Percentiles rank a stretch among this genome's conserved stretches.
phyloP scores from a whole-genome alignment of 2,113 vertebrate species.

The Anarhynchus alexandrinus region DNA sequence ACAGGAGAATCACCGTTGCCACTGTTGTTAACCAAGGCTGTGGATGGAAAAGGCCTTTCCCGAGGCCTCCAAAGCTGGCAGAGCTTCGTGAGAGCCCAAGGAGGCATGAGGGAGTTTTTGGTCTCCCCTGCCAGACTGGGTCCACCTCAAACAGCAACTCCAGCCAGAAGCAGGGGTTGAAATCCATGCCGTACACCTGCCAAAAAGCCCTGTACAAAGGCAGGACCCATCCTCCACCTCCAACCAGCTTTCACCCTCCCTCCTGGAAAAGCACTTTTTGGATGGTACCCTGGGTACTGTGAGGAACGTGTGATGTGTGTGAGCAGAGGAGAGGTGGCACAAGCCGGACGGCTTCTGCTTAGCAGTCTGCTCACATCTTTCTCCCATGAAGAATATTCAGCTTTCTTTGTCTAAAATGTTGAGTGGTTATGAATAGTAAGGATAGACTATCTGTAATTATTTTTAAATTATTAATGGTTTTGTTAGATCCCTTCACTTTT shows the following conservation, averaged over 20 bases:
- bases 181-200: fast-evolving
- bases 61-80: background rate
- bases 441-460: constrained; percentile 81
- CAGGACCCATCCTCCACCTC: background rate
- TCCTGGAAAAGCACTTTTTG: background rate
- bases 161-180: background rate
- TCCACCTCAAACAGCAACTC: background rate
- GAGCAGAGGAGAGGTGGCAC: background rate
- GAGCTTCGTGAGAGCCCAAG: background rate
- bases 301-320: fast-evolving
- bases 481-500: constrained; percentile 80
- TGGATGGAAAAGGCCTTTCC: background rate
- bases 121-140: background rate
- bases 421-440: constrained; percentile 80
- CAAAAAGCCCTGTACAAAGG: background rate
- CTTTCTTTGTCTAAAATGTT: constrained; percentile 81
- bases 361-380: constrained; percentile 70
- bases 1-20: background rate
- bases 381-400: constrained; percentile 69
- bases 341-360: constrained; percentile 40
- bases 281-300: background rate
- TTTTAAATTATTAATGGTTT: constrained; percentile 85
- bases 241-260: background rate
- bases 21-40: background rate
- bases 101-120: fast-evolving